These are phyloP conservation scores for Cydia amplana DNA, from an alignment of 1,140 invertebrate genomes.

Conservation along the genomic window DNA sequence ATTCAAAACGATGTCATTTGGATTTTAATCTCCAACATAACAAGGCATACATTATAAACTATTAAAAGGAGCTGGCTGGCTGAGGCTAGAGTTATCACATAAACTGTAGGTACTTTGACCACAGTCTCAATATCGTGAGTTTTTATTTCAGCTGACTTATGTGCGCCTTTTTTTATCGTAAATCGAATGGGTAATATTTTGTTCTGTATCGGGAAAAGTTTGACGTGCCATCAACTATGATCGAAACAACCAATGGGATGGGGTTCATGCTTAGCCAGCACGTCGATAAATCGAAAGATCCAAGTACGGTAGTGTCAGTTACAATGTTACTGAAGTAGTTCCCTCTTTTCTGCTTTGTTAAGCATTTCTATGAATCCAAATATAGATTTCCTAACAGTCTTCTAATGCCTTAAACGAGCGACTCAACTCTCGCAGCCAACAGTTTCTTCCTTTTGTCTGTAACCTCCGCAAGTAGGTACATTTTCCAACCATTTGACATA, in stretches of 20 bases:
- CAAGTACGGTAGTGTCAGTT: background rate
- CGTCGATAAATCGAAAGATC: background rate
- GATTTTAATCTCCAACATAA: no score
- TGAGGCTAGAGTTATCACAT: no score
- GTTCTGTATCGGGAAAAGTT: no score
- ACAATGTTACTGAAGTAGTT: background rate
- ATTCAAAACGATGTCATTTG: no score
- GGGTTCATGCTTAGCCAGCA: background rate
- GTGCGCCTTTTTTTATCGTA: no score
- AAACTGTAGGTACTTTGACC: no score
- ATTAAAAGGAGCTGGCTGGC: no score
- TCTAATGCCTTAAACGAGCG: constrained; percentile 12
- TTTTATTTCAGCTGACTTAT: no score
- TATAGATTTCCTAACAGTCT: background rate
- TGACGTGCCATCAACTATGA: background rate
- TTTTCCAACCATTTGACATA: constrained; percentile 20
- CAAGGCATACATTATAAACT: no score
- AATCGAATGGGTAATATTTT: no score
- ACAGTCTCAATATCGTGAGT: no score
- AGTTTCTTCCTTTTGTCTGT: constrained; percentile 10
- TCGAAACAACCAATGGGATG: background rate
- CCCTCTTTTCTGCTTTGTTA: background rate
- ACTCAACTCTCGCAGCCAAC: background rate
- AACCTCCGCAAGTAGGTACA: constrained; percentile 2
- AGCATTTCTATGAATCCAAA: background rate